These are phyloP conservation scores for Sabatieria punctata DNA, from an alignment of 2,888 invertebrate species.

Conservation along the genomic window DNA sequence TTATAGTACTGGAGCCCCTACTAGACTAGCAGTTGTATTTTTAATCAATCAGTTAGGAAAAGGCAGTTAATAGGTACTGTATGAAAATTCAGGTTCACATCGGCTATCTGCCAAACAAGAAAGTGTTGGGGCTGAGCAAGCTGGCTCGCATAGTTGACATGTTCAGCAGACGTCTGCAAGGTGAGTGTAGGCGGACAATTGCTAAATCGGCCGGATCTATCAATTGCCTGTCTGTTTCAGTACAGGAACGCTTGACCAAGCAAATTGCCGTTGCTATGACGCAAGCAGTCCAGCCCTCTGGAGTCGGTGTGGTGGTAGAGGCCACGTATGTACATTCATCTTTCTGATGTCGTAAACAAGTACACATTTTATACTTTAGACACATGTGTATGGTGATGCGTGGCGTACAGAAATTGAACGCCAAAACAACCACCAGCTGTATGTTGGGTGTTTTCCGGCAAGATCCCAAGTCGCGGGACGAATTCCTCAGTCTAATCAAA, in stretches of 20 bases:
- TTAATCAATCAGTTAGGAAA: no score
- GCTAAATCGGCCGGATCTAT: no score
- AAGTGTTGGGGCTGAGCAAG: constrained; percentile 90
- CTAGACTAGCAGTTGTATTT: no score
- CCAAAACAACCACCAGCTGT: constrained; percentile 92
- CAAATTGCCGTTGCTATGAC: constrained; percentile 91
- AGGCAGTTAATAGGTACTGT: no score
- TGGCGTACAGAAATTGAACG: constrained; percentile 96
- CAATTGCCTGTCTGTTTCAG: no score
- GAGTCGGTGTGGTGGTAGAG: constrained; percentile 94
- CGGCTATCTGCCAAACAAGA: constrained; percentile 85
- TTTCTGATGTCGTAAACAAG: no score
- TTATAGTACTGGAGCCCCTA: no score
- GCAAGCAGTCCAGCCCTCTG: constrained; percentile 82
- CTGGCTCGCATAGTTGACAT: constrained; percentile 90
- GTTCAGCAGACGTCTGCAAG: constrained; percentile 74
- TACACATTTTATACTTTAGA: no score
- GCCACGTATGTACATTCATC: constrained; percentile 90
- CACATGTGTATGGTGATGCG: constrained; percentile 99
- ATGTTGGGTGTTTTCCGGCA: constrained; percentile 97
- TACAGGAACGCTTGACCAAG: constrained; percentile 86
- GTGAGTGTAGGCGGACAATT: constrained; percentile 28
- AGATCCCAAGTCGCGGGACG: constrained; percentile 96
- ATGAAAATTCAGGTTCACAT: constrained; percentile 80
- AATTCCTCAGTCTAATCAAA: constrained; percentile 79